phyloP scores from a whole-genome alignment of 1,140 invertebrate genomes.

The Ruditapes philippinarum region DNA sequence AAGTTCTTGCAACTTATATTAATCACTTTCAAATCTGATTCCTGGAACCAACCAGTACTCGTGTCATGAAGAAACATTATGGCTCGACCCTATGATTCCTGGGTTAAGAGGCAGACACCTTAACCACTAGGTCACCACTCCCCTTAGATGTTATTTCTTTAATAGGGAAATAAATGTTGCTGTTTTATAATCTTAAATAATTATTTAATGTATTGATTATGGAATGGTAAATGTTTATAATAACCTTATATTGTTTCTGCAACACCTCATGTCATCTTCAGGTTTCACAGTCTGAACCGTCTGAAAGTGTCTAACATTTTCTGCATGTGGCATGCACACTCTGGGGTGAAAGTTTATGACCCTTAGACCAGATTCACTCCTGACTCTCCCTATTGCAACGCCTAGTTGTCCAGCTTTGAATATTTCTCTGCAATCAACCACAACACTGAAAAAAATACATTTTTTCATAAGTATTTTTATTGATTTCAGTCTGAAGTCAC shows the following conservation, averaged over 20 bases:
- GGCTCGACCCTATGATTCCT: no score
- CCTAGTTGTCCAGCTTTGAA: slow-evolving; percentile 31
- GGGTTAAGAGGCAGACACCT: no score
- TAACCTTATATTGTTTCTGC: neutral
- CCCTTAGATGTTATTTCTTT: neutral
- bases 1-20: no score
- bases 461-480: neutral
- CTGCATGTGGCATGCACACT: neutral
- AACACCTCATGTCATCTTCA: neutral
- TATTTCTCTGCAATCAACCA: slow-evolving; percentile 21
- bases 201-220: neutral
- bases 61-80: no score
- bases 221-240: neutral
- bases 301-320: neutral
- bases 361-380: neutral
- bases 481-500: neutral
- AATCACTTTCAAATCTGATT: no score
- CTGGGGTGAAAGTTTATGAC: slow-evolving; percentile 33
- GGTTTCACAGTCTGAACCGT: neutral
- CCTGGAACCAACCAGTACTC: no score
- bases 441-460: neutral
- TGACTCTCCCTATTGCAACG: slow-evolving; percentile 5
- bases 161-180: neutral
- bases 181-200: neutral
- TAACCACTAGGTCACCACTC: no score